These are phyloP conservation scores for Gadus chalcogrammus DNA, from an alignment of 2,113 vertebrate genomes.

Conservation along the genomic window DNA sequence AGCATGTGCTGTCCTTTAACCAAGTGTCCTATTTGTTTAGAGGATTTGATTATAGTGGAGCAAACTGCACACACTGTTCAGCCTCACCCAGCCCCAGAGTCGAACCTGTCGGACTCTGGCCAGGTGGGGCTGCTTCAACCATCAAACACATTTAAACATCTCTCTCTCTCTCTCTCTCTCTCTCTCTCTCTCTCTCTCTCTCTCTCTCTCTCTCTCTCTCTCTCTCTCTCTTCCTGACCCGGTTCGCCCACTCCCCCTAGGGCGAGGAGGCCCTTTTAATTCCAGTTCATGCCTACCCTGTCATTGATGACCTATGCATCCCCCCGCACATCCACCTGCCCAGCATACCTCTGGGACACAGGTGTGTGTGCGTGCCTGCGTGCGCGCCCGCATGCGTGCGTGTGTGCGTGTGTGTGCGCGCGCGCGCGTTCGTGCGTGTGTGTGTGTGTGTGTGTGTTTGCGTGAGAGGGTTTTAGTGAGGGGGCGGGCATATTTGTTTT, in stretches of 20 bases:
- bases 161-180: too few relatives aligned
- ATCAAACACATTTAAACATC: too few relatives aligned
- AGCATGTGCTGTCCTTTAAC: too few relatives aligned
- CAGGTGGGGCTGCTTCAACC: too few relatives aligned
- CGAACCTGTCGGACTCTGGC: too few relatives aligned
- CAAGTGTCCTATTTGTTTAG: too few relatives aligned
- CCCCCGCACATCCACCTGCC: slow-evolving; percentile 82
- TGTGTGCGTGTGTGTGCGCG: slow-evolving; percentile 61
- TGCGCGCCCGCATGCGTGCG: too few relatives aligned
- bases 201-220: slow-evolving; percentile 7
- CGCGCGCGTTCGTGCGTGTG: too few relatives aligned
- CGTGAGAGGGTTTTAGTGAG: neutral
- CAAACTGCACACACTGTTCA: too few relatives aligned
- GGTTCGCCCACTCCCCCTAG: slow-evolving; percentile 58
- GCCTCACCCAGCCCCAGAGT: too few relatives aligned
- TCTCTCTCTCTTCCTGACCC: slow-evolving; percentile 11
- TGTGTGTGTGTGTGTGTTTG: slow-evolving; percentile 55
- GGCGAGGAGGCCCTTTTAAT: slow-evolving; percentile 85
- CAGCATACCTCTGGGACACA: slow-evolving; percentile 79
- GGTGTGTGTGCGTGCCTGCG: slow-evolving; percentile 66
- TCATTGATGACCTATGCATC: slow-evolving; percentile 80
- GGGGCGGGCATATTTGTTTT: neutral
- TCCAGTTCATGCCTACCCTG: slow-evolving; percentile 88
- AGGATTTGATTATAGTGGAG: too few relatives aligned
- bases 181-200: neutral